These are phyloP conservation scores for Crepidodera aurea DNA, from an alignment of 2,888 invertebrate species.

Conservation along the genomic window DNA sequence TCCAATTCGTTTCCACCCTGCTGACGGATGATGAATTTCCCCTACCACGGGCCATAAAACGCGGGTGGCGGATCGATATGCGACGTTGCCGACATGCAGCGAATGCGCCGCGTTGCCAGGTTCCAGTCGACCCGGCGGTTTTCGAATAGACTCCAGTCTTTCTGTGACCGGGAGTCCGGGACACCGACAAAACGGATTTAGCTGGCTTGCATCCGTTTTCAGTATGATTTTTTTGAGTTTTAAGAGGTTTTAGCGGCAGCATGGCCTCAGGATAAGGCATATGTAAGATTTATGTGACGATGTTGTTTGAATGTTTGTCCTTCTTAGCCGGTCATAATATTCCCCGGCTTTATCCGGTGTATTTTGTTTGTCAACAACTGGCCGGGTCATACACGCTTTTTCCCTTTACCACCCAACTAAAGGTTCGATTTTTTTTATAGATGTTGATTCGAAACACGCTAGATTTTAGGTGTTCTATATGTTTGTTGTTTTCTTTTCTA, in stretches of 20 bases:
- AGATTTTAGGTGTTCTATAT: background rate
- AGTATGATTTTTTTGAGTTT: conserved; percentile 1
- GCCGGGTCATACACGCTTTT: background rate
- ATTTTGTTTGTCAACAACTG: background rate
- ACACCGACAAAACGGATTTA: conserved; percentile 35
- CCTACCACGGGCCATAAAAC: conserved; percentile 46
- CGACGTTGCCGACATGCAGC: conserved; percentile 44
- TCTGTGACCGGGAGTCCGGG: conserved; percentile 46
- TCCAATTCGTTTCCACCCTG: conserved; percentile 45
- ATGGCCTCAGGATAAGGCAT: conserved; percentile 38
- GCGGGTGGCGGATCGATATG: conserved; percentile 52
- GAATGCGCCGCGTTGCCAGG: conserved; percentile 27
- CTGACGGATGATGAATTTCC: conserved; percentile 50
- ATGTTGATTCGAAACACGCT: background rate
- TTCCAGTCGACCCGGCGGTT: conserved; percentile 26
- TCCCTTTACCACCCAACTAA: background rate
- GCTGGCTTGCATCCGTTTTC: background rate
- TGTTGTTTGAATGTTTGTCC: conserved; percentile 36
- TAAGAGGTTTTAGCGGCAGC: conserved; percentile 24
- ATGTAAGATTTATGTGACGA: conserved; percentile 41
- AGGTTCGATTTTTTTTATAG: conserved; percentile 1
- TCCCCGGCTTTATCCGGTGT: background rate
- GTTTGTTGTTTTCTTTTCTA: background rate
- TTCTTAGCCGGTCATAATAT: conserved; percentile 1
- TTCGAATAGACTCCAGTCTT: conserved; percentile 35